These are phyloP conservation scores for Gonioctena quinquepunctata DNA, from an alignment of 1,140 invertebrate genomes.

Conservation along the genomic window DNA sequence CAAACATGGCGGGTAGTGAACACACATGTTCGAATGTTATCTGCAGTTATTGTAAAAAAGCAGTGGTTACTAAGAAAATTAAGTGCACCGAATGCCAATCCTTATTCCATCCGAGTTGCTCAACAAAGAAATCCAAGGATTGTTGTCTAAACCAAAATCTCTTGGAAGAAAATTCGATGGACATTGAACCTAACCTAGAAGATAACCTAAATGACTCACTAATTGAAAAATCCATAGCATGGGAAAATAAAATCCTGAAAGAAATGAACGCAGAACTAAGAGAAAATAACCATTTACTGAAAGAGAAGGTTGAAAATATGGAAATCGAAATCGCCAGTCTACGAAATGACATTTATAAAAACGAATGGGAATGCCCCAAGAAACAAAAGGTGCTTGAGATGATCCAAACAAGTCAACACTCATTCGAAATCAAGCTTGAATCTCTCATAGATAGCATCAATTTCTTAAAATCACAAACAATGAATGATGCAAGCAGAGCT, in stretches of 20 bases:
- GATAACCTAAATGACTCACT: not conserved
- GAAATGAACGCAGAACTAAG: not conserved
- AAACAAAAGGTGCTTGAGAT: not conserved
- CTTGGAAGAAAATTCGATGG: not conserved
- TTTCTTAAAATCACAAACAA: not conserved
- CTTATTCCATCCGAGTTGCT: not conserved
- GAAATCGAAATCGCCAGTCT: not conserved
- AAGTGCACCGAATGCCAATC: not conserved
- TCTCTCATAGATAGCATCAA: not conserved
- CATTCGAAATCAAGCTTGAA: not conserved
- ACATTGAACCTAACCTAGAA: slow-evolving; percentile 1
- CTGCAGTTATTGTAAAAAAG: not conserved
- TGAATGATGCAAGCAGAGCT: too few species aligned
- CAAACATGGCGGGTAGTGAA: too few species aligned
- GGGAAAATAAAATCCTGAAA: slow-evolving; percentile 3
- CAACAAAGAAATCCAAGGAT: not conserved
- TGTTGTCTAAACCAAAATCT: not conserved
- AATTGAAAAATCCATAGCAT: not conserved
- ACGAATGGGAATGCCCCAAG: too few species aligned
- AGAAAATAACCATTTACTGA: slow-evolving; percentile 4
- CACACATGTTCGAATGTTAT: too few species aligned
- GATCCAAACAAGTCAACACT: not conserved
- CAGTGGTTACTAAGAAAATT: not conserved
- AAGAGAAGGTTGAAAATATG: not conserved
- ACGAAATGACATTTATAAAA: not conserved